Percentiles rank a stretch among this genome's conserved stretches.
These are phyloP conservation scores for Dromaius novaehollandiae DNA, from an alignment of 2,113 vertebrate genomes.

Conservation along the genomic window DNA sequence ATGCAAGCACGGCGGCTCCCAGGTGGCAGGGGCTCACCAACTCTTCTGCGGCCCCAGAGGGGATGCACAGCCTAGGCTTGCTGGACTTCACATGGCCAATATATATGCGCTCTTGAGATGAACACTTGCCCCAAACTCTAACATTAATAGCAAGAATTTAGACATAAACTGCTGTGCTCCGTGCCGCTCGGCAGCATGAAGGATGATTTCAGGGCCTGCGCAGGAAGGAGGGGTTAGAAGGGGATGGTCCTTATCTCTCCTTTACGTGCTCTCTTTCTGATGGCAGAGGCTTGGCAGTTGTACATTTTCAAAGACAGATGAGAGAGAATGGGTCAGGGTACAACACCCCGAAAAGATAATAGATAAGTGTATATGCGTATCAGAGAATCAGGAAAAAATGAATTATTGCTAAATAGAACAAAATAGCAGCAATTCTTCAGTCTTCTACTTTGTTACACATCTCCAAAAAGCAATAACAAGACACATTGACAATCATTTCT, in stretches of 20 bases:
- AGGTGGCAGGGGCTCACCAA: not conserved
- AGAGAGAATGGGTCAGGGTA: not conserved
- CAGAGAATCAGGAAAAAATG: not conserved
- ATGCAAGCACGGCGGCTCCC: not conserved
- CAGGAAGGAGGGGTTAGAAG: not conserved
- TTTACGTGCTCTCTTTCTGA: not conserved
- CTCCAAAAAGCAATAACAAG: not conserved
- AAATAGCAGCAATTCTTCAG: not conserved
- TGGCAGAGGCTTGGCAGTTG: not conserved
- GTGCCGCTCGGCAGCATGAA: not conserved
- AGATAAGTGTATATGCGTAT: not conserved
- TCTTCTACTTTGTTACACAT: not conserved
- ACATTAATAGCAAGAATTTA: not conserved
- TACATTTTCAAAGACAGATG: not conserved
- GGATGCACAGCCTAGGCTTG: not conserved
- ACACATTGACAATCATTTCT: not conserved
- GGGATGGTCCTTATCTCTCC: rapidly evolving
- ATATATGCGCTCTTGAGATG: rapidly evolving
- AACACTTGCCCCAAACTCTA: not conserved
- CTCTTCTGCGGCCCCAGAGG: not conserved
- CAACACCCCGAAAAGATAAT: not conserved
- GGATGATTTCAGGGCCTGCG: not conserved
- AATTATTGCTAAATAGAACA: not conserved
- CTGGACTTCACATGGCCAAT: no score
- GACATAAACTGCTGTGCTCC: not conserved